Conservation (phyloP, 1,140 invertebrate genomes). For the Pseudachorutes palmiensis region DNA sequence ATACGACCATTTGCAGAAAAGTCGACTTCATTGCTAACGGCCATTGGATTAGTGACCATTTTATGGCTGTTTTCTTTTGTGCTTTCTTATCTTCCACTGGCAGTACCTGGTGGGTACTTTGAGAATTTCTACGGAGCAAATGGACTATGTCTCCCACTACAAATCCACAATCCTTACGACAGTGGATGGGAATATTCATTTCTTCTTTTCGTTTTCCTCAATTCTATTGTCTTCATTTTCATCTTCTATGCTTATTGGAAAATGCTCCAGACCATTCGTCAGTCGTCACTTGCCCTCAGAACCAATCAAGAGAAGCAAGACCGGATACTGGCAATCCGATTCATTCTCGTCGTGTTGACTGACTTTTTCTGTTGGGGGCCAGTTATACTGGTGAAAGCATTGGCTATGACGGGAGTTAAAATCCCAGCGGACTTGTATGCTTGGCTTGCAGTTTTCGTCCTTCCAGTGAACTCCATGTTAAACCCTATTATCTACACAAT, state of each 20-base stretch:
- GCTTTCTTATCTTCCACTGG: conserved; percentile 49
- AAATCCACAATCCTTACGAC: conserved; percentile 55
- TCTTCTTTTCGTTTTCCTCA: conserved; percentile 51
- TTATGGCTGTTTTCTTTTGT: conserved; percentile 50
- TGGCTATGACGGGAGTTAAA: conserved; percentile 48
- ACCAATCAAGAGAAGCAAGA: conserved; percentile 50
- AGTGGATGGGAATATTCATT: conserved; percentile 58
- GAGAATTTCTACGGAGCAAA: conserved; percentile 53
- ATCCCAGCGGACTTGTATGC: conserved; percentile 52
- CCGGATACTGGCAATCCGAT: conserved; percentile 48
- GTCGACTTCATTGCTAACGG: conserved; percentile 41
- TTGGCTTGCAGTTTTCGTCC: conserved; percentile 59
- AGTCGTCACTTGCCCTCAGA: conserved; percentile 49
- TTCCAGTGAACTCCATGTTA: conserved; percentile 61
- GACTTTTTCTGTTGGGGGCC: conserved; percentile 59
- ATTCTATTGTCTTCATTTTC: conserved; percentile 51
- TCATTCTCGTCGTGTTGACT: conserved; percentile 51
- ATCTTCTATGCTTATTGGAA: conserved; percentile 51
- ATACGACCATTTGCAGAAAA: conserved; percentile 49
- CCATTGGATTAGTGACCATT: conserved; percentile 40
- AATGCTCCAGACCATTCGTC: conserved; percentile 52
- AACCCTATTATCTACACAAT: conserved; percentile 64
- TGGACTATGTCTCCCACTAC: conserved; percentile 55
- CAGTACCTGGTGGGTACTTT: conserved; percentile 45
- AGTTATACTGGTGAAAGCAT: conserved; percentile 52